These are phyloP conservation scores for Octonoba sinensis DNA, from an alignment of 2,888 invertebrate genomes.

Conservation along the genomic window DNA sequence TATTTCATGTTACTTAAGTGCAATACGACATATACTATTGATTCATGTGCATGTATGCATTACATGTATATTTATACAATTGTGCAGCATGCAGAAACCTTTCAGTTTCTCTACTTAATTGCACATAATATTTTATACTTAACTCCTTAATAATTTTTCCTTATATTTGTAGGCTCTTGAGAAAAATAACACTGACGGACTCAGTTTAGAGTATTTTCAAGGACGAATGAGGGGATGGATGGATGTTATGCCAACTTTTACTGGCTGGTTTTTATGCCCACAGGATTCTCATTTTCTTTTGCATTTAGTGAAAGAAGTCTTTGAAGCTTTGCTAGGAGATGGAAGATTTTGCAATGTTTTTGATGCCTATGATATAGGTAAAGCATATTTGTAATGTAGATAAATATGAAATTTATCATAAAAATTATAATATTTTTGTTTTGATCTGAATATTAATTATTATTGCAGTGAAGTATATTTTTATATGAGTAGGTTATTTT, in stretches of 20 bases:
- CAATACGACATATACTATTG: no score
- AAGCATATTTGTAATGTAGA: constrained; percentile 8
- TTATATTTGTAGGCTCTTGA: constrained; percentile 31
- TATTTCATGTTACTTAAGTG: no score
- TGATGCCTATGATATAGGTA: constrained; percentile 32
- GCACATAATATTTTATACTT: not conserved
- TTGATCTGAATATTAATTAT: no score
- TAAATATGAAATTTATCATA: not conserved
- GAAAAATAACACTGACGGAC: constrained; percentile 44
- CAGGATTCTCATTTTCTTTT: constrained; percentile 24
- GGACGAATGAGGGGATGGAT: constrained; percentile 43
- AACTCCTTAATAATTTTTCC: not conserved
- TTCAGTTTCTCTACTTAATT: no score
- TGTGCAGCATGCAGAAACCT: no score
- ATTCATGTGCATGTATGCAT: no score
- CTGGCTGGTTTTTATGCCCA: constrained; percentile 58
- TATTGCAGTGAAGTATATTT: no score
- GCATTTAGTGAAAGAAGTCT: not conserved
- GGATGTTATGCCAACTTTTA: constrained; percentile 31
- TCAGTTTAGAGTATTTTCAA: constrained; percentile 32
- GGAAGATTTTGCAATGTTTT: constrained; percentile 40
- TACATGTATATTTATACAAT: no score
- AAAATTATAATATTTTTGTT: no score
- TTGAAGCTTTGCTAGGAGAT: constrained; percentile 30
- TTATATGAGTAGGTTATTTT: no score